phyloP scores from a whole-genome alignment of 1,140 invertebrate genomes.

The Theocolax elegans region DNA sequence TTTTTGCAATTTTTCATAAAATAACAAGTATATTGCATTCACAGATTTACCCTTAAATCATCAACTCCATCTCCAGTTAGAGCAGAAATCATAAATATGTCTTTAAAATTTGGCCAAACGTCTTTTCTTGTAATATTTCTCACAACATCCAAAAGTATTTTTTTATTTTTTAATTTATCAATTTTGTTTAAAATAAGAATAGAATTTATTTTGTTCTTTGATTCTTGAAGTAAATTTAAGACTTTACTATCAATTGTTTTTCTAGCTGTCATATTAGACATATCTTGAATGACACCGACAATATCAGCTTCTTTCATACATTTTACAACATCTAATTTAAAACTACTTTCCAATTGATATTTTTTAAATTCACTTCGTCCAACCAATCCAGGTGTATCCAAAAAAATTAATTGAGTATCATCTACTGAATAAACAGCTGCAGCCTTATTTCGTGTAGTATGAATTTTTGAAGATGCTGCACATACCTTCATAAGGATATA shows the following conservation, averaged over 20 bases:
- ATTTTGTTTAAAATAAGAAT: slow-evolving; percentile 92
- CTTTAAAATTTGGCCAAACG: slow-evolving; percentile 81
- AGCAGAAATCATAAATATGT: slow-evolving; percentile 92
- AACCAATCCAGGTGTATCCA: slow-evolving; percentile 88
- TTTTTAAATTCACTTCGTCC: slow-evolving; percentile 74
- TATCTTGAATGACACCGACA: slow-evolving; percentile 88
- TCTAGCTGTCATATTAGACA: slow-evolving; percentile 76
- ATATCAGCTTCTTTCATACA: slow-evolving; percentile 81
- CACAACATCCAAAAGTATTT: slow-evolving; percentile 77
- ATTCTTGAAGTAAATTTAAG: slow-evolving; percentile 75
- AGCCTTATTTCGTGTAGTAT: slow-evolving; percentile 84
- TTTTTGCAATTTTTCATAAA: too few species aligned
- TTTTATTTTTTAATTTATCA: slow-evolving; percentile 83
- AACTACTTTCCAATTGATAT: slow-evolving; percentile 75
- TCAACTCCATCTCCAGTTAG: slow-evolving; percentile 81
- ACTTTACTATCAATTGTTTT: slow-evolving; percentile 77
- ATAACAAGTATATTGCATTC: too few species aligned
- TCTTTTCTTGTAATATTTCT: slow-evolving; percentile 74
- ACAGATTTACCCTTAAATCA: slow-evolving; percentile 74
- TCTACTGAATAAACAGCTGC: slow-evolving; percentile 78
- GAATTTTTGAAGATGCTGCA: slow-evolving; percentile 87
- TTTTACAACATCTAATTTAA: slow-evolving; percentile 74
- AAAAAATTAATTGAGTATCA: slow-evolving; percentile 86
- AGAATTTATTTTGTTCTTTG: slow-evolving; percentile 71
- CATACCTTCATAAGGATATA: slow-evolving; percentile 73